These are phyloP conservation scores for Lonchura striata DNA, from an alignment of 2,113 vertebrate species.

Conservation along the genomic window DNA sequence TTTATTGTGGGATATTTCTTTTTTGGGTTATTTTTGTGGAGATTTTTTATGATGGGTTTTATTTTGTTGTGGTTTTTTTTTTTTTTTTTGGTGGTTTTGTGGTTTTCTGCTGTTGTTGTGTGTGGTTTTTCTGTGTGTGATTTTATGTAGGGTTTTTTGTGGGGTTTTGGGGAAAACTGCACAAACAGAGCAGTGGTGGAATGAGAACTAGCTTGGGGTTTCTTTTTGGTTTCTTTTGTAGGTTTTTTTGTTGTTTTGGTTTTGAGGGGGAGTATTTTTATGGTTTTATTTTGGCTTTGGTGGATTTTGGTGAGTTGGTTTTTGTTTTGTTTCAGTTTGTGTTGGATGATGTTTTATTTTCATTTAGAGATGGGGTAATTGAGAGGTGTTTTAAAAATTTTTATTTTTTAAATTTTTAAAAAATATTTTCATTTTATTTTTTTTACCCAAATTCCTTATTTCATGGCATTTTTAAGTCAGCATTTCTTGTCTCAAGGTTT, in stretches of 20 bases:
- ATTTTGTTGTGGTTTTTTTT: no score
- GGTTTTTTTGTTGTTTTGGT: no score
- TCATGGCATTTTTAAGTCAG: background rate
- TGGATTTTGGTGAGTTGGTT: background rate
- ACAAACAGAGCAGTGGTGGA: background rate
- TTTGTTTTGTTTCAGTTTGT: background rate
- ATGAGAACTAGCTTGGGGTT: background rate
- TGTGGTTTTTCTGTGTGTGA: background rate
- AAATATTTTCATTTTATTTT: no score
- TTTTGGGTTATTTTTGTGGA: background rate
- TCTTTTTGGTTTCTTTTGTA: no score
- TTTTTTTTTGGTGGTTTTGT: no score
- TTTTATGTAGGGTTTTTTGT: background rate
- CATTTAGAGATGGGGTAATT: background rate
- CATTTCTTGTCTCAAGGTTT: background rate
- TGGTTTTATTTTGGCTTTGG: background rate
- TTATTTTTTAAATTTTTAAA: background rate
- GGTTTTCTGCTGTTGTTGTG: no score
- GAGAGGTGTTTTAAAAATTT: background rate
- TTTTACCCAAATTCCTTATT: background rate
- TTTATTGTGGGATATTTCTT: no score
- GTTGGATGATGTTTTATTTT: background rate
- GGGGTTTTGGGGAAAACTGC: background rate
- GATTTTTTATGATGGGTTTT: background rate
- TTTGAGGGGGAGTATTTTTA: background rate